phyloP scores from a whole-genome alignment of 2,797 vertebrate species.

The Parauchenoglanis ngamensis region DNA sequence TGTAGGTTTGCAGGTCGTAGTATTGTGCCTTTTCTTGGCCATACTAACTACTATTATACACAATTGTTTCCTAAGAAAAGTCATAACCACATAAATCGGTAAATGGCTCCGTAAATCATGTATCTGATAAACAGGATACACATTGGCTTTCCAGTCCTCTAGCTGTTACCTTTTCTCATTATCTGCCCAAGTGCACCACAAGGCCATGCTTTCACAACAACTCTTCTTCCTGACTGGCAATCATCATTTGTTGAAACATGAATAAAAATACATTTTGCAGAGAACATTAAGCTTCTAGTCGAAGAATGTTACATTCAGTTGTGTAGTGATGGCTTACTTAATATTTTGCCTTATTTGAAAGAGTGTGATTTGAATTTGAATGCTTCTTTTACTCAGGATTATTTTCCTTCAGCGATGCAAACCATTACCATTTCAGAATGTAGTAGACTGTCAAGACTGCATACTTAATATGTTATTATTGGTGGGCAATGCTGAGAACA shows the following conservation, averaged over 20 bases:
- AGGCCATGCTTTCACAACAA: not conserved
- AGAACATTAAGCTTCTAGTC: not conserved
- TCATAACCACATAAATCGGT: not conserved
- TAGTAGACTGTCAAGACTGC: too few relatives aligned
- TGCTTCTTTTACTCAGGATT: not conserved
- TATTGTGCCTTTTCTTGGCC: not conserved
- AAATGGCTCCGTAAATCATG: not conserved
- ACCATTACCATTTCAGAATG: not conserved
- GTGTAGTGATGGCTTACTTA: not conserved
- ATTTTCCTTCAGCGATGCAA: not conserved
- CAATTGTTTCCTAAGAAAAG: not conserved
- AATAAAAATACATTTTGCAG: not conserved
- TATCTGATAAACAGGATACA: constrained; percentile 1
- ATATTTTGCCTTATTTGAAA: not conserved
- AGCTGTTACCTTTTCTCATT: not conserved
- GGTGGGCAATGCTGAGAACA: too few relatives aligned
- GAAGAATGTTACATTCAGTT: not conserved
- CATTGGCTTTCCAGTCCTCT: not conserved
- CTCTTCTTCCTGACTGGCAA: not conserved
- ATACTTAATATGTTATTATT: too few relatives aligned
- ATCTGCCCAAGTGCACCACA: not conserved
- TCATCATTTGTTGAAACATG: not conserved
- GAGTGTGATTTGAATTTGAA: not conserved
- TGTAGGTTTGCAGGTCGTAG: not conserved
- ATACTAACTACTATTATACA: not conserved